phyloP scores from a whole-genome alignment of 2,888 invertebrate genomes.

The Cacoxenus indagator region DNA sequence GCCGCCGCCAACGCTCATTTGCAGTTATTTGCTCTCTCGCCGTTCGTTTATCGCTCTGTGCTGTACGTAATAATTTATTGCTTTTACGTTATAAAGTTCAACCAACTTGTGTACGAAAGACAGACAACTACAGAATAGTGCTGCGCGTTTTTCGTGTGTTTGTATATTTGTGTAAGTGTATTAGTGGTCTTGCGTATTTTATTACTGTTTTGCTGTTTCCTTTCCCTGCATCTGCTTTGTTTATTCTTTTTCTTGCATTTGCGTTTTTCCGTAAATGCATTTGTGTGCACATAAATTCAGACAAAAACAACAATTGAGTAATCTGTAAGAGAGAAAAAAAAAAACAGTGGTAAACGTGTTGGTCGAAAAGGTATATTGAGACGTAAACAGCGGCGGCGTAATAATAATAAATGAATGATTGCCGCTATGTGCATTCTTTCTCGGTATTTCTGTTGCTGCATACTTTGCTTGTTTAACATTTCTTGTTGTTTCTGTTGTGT shows the following conservation, averaged over 20 bases:
- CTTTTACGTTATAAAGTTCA: slow-evolving; percentile 23
- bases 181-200: not conserved
- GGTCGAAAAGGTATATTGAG: not conserved
- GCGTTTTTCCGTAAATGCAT: not conserved
- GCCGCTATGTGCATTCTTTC: not conserved
- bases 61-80: slow-evolving; percentile 21
- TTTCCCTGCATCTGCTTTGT: slow-evolving; percentile 16
- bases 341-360: not conserved
- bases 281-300: slow-evolving; percentile 31
- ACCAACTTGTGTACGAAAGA: slow-evolving; percentile 16
- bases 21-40: slow-evolving; percentile 5
- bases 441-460: not conserved
- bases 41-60: not conserved
- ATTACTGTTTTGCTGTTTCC: not conserved
- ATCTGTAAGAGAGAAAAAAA: slow-evolving; percentile 7
- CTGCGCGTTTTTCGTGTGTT: slow-evolving; percentile 43
- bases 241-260: slow-evolving; percentile 16
- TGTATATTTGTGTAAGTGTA: slow-evolving; percentile 36
- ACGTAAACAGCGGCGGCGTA: not conserved
- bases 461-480: slow-evolving; percentile 12
- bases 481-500: not conserved
- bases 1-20: slow-evolving; percentile 20
- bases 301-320: slow-evolving; percentile 10
- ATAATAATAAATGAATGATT: slow-evolving; percentile 25
- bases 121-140: slow-evolving; percentile 39